phyloP scores from a whole-genome alignment of 2,113 vertebrate species.

The Lonchura striata region DNA sequence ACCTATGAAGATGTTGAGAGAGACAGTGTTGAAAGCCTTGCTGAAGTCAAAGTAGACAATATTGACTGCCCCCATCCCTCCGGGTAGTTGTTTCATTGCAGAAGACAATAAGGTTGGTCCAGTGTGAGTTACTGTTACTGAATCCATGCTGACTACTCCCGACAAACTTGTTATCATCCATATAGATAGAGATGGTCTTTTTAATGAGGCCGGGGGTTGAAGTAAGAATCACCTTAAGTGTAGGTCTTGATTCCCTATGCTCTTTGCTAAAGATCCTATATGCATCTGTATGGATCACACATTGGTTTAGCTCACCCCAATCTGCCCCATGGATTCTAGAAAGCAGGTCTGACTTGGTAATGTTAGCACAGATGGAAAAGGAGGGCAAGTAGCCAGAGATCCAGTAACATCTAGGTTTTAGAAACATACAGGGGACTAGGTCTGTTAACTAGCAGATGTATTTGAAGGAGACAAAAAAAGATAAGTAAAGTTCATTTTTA shows the following conservation, averaged over 20 bases:
- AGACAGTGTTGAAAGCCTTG: not conserved
- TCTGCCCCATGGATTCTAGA: not conserved
- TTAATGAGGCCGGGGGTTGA: not conserved
- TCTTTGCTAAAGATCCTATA: not conserved
- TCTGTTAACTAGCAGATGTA: not conserved
- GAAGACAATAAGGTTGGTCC: not conserved
- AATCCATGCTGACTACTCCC: not conserved
- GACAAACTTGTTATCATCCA: not conserved
- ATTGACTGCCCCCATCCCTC: too few species aligned
- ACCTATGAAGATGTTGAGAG: not conserved
- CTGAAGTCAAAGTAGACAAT: not conserved
- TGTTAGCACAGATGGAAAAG: not conserved
- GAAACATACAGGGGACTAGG: not conserved
- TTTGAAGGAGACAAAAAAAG: not conserved
- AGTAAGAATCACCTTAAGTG: not conserved
- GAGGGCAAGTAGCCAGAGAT: not conserved
- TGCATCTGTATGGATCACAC: rapidly evolving
- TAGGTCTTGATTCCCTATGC: not conserved
- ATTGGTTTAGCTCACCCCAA: not conserved
- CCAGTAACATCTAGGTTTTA: not conserved
- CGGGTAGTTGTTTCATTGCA: not conserved
- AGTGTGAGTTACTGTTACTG: not conserved
- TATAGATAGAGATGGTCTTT: not conserved
- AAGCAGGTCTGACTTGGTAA: not conserved
- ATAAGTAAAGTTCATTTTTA: not conserved